Percentiles rank a stretch among this genome's conserved stretches.
These are phyloP conservation scores for Porites rus DNA, from an alignment of 92 coral and sea anemone species.

Conservation along the genomic window DNA sequence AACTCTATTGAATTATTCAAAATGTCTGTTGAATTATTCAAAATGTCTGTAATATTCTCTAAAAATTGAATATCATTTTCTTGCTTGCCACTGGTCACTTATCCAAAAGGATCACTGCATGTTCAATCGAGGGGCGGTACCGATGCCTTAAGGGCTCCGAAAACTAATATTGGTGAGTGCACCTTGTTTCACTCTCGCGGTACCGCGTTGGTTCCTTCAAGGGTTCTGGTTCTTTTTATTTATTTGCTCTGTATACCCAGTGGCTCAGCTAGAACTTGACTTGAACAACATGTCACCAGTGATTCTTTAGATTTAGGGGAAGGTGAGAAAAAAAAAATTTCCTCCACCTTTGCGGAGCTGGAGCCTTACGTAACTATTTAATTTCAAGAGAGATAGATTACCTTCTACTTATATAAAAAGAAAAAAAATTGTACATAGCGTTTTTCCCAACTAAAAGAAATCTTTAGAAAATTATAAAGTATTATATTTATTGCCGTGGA, in stretches of 20 bases:
- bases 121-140: no score
- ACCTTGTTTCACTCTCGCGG: no score
- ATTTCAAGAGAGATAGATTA: constrained; percentile 35
- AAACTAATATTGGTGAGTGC: no score
- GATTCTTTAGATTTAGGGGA: neutral
- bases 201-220: no score
- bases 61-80: neutral
- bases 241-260: neutral
- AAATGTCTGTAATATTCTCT: neutral
- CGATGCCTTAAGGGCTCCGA: no score
- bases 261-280: neutral
- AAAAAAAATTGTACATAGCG: constrained; percentile 55
- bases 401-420: constrained; percentile 42
- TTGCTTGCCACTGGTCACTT: neutral
- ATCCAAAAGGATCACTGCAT: neutral
- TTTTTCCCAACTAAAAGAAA: constrained; percentile 47
- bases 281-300: neutral
- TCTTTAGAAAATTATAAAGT: constrained; percentile 64
- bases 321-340: constrained; percentile 6
- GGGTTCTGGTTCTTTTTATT: no score
- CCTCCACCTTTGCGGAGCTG: neutral
- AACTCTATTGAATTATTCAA: neutral
- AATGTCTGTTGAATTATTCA: neutral
- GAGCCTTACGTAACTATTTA: constrained; percentile 41
- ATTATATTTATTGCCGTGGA: constrained; percentile 58